Percentiles rank a stretch among this genome's conserved stretches.
Conservation (phyloP, 2,113 vertebrate species). For the Stegostoma tigrinum region DNA sequence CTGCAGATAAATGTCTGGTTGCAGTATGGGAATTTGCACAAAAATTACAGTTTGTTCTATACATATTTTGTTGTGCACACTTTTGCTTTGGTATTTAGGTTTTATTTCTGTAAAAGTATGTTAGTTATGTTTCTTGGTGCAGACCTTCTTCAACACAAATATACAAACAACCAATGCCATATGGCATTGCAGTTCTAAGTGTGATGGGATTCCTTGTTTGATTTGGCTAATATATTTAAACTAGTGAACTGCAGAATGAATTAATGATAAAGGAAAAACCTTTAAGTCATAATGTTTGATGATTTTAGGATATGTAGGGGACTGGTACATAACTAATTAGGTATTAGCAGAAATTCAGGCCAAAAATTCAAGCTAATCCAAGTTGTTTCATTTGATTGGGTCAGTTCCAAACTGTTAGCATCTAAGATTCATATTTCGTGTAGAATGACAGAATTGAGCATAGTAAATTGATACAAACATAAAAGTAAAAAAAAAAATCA, state of each 20-base stretch:
- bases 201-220: not conserved
- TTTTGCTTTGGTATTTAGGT: not conserved
- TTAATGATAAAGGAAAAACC: not conserved
- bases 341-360: not conserved
- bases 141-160: not conserved
- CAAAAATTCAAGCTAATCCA: not conserved
- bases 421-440: not conserved
- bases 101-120: not conserved
- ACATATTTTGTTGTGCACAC: not conserved
- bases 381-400: not conserved
- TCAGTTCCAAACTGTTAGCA: too few relatives aligned
- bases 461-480: not conserved
- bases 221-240: not conserved
- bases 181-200: not conserved
- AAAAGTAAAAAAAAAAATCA: not conserved
- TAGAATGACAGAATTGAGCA: not conserved
- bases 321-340: not conserved
- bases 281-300: not conserved
- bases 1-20: constrained; percentile 2
- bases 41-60: constrained; percentile 19
- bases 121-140: constrained; percentile 8
- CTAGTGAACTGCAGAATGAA: not conserved
- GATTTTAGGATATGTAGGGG: not conserved
- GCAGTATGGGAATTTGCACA: not conserved
- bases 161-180: constrained; percentile 20